Conservation (phyloP, 2,113 vertebrate genomes). For the Chloebia gouldiae region DNA sequence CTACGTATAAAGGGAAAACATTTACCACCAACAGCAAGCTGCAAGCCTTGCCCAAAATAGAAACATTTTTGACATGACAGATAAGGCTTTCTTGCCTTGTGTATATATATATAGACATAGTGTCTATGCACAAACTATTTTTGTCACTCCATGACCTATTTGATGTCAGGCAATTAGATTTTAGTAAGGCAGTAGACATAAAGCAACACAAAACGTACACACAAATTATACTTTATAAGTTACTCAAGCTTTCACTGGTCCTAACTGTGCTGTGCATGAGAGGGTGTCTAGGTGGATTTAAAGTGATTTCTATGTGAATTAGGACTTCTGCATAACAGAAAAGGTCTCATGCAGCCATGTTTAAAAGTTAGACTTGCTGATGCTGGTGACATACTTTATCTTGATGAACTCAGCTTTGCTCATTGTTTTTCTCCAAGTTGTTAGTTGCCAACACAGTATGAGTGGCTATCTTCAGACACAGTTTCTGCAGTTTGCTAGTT, state of each 20-base stretch:
- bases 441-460: not conserved
- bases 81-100: not conserved
- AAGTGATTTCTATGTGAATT: not conserved
- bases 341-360: not conserved
- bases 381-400: not conserved
- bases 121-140: not conserved
- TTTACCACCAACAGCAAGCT: not conserved
- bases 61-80: slow-evolving; percentile 4
- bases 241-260: not conserved
- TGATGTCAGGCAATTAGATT: not conserved
- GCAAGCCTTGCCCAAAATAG: not conserved
- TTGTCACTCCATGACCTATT: not conserved
- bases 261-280: not conserved
- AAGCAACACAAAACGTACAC: not conserved
- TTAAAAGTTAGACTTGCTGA: rapidly evolving
- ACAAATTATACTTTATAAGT: not conserved
- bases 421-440: not conserved
- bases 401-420: not conserved
- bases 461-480: not conserved
- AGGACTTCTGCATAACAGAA: not conserved
- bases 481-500: not conserved
- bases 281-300: not conserved
- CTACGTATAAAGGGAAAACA: not conserved
- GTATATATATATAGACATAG: not conserved
- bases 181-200: not conserved